These are phyloP conservation scores for Lumbricus terrestris DNA, from an alignment of 2,888 invertebrate genomes.

Conservation along the genomic window DNA sequence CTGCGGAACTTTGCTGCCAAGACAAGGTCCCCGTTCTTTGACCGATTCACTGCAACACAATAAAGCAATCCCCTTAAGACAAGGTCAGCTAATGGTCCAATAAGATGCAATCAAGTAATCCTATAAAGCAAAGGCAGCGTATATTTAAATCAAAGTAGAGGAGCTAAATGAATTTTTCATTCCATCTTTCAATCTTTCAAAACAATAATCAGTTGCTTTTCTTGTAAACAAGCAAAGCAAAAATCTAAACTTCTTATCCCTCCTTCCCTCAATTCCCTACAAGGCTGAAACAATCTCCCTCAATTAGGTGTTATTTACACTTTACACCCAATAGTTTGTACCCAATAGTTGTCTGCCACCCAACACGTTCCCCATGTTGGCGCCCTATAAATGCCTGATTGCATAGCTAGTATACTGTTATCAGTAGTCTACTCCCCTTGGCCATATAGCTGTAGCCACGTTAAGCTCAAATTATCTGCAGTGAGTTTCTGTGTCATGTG, in stretches of 20 bases:
- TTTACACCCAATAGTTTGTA: no score
- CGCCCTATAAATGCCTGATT: background rate
- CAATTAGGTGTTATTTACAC: background rate
- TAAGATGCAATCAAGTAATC: background rate
- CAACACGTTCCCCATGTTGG: background rate
- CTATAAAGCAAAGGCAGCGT: no score
- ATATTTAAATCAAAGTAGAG: no score
- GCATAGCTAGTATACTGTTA: background rate
- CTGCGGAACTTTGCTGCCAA: conserved; percentile 15
- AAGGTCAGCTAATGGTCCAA: no score
- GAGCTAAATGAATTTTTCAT: no score
- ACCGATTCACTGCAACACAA: background rate
- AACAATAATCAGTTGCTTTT: background rate
- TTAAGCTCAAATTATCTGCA: background rate
- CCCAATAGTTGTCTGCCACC: background rate
- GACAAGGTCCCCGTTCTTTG: background rate
- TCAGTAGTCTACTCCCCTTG: background rate
- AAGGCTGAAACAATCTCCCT: background rate
- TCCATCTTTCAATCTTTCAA: no score
- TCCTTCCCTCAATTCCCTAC: background rate
- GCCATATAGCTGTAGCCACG: background rate
- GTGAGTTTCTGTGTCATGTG: background rate
- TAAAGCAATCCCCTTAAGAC: background rate
- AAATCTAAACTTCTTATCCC: no score
- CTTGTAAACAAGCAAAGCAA: no score